Percentiles rank a stretch among this genome's conserved stretches.
phyloP scores from a whole-genome alignment of 2,888 invertebrate genomes.

The Tipula helvola region DNA sequence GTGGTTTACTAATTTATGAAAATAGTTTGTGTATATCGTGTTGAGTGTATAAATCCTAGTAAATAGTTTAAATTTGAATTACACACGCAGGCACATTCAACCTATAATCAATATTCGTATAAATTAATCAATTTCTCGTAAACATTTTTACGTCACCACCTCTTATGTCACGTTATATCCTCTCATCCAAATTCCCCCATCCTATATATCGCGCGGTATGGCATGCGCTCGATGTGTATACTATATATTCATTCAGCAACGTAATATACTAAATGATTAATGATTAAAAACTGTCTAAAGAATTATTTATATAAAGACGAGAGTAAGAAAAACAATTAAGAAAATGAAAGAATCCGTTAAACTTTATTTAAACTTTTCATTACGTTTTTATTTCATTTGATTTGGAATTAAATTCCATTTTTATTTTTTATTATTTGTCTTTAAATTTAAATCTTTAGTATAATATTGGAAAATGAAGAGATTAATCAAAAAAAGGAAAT shows the following conservation, averaged over 20 bases:
- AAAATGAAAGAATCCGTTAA: not conserved
- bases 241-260: not conserved
- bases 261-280: not conserved
- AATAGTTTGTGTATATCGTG: not conserved
- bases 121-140: not conserved
- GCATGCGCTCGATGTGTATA: not conserved
- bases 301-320: not conserved
- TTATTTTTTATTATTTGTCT: not conserved
- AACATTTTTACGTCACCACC: not conserved
- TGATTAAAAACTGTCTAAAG: not conserved
- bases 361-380: constrained; percentile 4
- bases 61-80: not conserved
- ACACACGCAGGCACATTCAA: not conserved
- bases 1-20: not conserved
- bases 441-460: not conserved
- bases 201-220: not conserved
- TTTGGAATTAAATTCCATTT: not conserved
- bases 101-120: not conserved
- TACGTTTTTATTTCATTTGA: not conserved
- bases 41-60: not conserved
- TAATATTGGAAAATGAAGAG: not conserved
- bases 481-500: not conserved
- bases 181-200: not conserved
- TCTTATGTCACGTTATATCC: not conserved
- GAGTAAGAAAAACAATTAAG: not conserved